phyloP scores from a whole-genome alignment of 35 echinoderm and acorn worm species.

The Chiridota heheva region DNA sequence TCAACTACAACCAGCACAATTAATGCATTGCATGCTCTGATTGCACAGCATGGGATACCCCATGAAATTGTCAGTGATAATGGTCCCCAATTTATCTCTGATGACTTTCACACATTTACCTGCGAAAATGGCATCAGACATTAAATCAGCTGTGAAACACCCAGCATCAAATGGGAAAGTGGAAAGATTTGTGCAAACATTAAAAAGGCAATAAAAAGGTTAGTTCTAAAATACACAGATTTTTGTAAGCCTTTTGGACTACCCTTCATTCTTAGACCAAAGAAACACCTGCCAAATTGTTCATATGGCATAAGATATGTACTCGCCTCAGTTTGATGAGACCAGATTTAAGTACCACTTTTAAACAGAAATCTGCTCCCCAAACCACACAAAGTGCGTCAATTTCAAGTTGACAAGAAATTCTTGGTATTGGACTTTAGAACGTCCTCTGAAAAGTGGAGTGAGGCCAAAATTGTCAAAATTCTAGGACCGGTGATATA shows the following conservation, averaged over 20 bases:
- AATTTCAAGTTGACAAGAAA: background rate
- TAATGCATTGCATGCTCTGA: background rate
- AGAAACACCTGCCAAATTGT: background rate
- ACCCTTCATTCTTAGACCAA: background rate
- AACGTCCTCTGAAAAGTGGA: too few relatives aligned
- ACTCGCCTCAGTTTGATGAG: background rate
- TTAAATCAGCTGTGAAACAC: conserved; percentile 28
- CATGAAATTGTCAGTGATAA: conserved; percentile 30
- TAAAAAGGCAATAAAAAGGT: conserved; percentile 43
- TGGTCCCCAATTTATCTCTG: conserved; percentile 41
- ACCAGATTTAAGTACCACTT: background rate
- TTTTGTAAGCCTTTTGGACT: background rate
- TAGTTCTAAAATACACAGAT: background rate
- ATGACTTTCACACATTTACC: conserved; percentile 33
- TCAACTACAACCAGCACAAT: conserved; percentile 32
- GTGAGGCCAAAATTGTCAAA: too few relatives aligned
- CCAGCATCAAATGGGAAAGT: conserved; percentile 47
- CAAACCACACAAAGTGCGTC: background rate
- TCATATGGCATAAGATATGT: background rate
- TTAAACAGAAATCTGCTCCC: background rate
- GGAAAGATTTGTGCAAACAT: conserved; percentile 41
- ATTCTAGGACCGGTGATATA: too few relatives aligned
- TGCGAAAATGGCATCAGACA: conserved; percentile 24
- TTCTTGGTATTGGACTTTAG: conserved; percentile 1
- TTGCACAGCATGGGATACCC: conserved; percentile 45